Evolutionary conservation across 2,797 vertebrate species (phyloP), one percentile per base, ranked within the genome.

Genomic region (Picus viridis): DNA sequence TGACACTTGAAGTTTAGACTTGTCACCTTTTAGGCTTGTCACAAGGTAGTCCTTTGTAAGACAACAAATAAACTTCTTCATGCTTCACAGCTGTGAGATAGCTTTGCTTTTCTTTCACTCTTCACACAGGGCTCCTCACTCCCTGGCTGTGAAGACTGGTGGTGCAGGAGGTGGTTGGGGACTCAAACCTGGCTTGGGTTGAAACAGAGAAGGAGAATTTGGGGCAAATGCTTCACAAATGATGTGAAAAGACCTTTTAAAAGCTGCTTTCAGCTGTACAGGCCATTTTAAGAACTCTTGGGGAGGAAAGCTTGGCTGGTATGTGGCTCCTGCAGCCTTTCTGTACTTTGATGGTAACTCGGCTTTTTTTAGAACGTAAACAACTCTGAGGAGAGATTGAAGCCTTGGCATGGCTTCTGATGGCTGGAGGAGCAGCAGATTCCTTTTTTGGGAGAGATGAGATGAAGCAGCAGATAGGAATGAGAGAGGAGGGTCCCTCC

Each of bases 301-400:
- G 51, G 26, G 26, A 88, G 71, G 29, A 30, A 81, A 72, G 30
- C 45, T 51, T 78, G 86, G 16, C 36, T 82, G 88, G 74, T 57
- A 88, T 82, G 87, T 17, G 69, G 49, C 62, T 49, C 58, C 34
- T 2, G 24, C 69, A 49, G 90, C 79, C 30, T 7, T 23, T 39
- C 61, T 90, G 91, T 57, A 82, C 94, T 96, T 96, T 95, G 72
- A 85, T 91, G 91, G 94, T 91, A 80, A 85, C 58, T 89, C 6
- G 54, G 65, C 79, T 85, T 92, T 95, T 94, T 93, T 92, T 95
- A 93, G 91, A 87, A 91, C 20, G 3, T 36, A 45, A 88, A 88
- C 70, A 74, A 88, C 89, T 63, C 95, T 83, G 68, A 19, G 72
- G 78, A 88, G 90, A 88, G 65, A 30, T 29, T 39, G 62, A 39